These are phyloP conservation scores for Tuta absoluta DNA, from an alignment of 2,888 invertebrate genomes.

Conservation along the genomic window DNA sequence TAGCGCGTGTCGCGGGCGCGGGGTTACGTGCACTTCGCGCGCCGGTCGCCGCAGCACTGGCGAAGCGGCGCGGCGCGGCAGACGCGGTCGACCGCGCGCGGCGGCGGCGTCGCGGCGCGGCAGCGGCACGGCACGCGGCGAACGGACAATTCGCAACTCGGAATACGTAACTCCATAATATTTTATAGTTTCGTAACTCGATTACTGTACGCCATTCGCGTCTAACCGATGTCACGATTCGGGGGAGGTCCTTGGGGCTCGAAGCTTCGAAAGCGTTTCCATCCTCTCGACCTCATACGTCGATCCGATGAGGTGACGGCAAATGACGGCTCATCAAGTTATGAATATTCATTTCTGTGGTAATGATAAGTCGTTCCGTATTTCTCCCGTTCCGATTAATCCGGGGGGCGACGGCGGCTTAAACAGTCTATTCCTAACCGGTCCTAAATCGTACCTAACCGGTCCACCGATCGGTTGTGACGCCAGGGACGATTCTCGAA, in stretches of 20 bases:
- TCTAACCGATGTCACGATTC: slow-evolving; percentile 75
- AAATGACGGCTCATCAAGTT: slow-evolving; percentile 41
- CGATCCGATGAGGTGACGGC: slow-evolving; percentile 45
- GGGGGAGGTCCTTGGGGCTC: slow-evolving; percentile 60
- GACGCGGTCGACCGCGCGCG: slow-evolving; percentile 25
- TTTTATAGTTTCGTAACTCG: slow-evolving; percentile 79
- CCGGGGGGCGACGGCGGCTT: slow-evolving; percentile 32
- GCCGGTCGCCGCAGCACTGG: slow-evolving; percentile 44
- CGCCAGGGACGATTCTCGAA: slow-evolving; percentile 14
- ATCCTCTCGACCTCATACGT: slow-evolving; percentile 34
- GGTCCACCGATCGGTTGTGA: slow-evolving; percentile 21
- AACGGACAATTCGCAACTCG: slow-evolving; percentile 62
- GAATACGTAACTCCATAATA: slow-evolving; percentile 74
- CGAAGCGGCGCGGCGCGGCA: slow-evolving; percentile 32
- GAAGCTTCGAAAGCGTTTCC: slow-evolving; percentile 20
- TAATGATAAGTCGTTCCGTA: slow-evolving; percentile 65
- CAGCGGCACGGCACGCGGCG: slow-evolving; percentile 42
- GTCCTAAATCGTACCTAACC: slow-evolving; percentile 10
- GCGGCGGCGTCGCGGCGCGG: slow-evolving; percentile 3
- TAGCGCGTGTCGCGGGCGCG: slow-evolving; percentile 31
- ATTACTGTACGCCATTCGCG: slow-evolving; percentile 68
- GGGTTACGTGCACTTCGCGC: slow-evolving; percentile 23
- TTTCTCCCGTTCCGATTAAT: slow-evolving; percentile 51
- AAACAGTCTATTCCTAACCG: slow-evolving; percentile 9
- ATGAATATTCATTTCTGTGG: slow-evolving; percentile 66